Conservation (phyloP, 2,113 vertebrate species). For the Chelonoidis abingdonii region DNA sequence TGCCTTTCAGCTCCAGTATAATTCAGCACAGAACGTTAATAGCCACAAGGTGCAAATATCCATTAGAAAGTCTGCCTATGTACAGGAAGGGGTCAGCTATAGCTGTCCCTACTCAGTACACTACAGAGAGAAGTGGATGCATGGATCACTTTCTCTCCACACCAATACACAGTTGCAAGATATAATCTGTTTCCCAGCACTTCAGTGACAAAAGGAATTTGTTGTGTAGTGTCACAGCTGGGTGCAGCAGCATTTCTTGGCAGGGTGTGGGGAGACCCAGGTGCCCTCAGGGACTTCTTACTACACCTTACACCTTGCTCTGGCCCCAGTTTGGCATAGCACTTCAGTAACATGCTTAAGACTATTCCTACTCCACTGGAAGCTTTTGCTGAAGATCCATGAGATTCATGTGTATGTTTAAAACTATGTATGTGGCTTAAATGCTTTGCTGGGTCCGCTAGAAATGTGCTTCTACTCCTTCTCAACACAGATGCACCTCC, state of each 20-base stretch:
- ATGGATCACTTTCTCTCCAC: not conserved
- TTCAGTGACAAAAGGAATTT: not conserved
- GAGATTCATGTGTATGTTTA: not conserved
- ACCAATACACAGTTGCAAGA: not conserved
- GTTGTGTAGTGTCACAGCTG: accelerated
- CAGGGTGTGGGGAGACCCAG: not conserved
- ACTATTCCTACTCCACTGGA: not conserved
- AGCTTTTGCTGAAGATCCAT: not conserved
- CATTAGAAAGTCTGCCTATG: accelerated
- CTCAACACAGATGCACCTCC: not conserved
- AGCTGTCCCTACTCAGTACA: not conserved
- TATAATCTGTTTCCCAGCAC: not conserved
- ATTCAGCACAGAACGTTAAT: not conserved
- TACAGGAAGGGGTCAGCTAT: not conserved
- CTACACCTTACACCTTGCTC: not conserved
- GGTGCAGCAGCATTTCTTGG: not conserved
- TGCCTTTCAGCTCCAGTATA: not conserved
- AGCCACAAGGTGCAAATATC: accelerated
- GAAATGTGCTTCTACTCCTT: not conserved
- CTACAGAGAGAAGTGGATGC: not conserved
- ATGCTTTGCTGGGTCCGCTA: not conserved
- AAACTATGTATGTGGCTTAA: not conserved
- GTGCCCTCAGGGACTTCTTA: not conserved
- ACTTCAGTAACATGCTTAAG: not conserved
- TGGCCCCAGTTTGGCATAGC: not conserved